A percentile compares a stretch with the other conserved stretches of the same genome.
phyloP scores from a whole-genome alignment of 2,888 invertebrate species.

The Cryptophagus acutangulus region DNA sequence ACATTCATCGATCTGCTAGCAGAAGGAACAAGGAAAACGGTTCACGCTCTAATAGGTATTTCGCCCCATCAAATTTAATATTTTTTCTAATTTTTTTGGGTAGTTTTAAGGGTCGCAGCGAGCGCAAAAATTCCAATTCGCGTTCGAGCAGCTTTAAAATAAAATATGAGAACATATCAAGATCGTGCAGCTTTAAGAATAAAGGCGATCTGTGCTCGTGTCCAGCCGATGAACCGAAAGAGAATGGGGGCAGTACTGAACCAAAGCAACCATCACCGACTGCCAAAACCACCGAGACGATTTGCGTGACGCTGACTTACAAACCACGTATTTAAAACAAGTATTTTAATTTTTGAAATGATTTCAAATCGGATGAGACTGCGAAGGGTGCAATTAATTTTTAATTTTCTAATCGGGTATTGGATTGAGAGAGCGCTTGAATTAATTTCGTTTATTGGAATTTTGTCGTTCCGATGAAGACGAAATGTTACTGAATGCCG shows the following conservation, averaged over 20 bases:
- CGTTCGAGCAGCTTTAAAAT: constrained; percentile 44
- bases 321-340: constrained; percentile 46
- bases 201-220: constrained; percentile 45
- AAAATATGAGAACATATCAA: constrained; percentile 44
- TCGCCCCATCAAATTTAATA: not conserved
- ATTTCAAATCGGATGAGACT: no score
- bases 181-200: constrained; percentile 46
- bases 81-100: constrained; percentile 11
- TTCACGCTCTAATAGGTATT: constrained; percentile 45
- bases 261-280: constrained; percentile 18
- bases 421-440: no score
- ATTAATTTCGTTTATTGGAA: no score
- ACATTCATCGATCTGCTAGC: constrained; percentile 53
- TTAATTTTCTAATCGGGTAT: no score
- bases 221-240: constrained; percentile 26
- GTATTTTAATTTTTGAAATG: no score
- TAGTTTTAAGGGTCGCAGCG: constrained; percentile 43
- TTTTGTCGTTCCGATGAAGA: no score
- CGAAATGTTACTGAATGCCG: no score
- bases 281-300: constrained; percentile 42
- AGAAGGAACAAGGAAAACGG: constrained; percentile 57
- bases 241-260: constrained; percentile 18
- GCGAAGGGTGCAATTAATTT: no score
- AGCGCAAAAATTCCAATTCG: constrained; percentile 39
- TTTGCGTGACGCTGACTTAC: constrained; percentile 47